phyloP scores from a whole-genome alignment of 2,113 vertebrate genomes.

The Eptatretus burgeri region DNA sequence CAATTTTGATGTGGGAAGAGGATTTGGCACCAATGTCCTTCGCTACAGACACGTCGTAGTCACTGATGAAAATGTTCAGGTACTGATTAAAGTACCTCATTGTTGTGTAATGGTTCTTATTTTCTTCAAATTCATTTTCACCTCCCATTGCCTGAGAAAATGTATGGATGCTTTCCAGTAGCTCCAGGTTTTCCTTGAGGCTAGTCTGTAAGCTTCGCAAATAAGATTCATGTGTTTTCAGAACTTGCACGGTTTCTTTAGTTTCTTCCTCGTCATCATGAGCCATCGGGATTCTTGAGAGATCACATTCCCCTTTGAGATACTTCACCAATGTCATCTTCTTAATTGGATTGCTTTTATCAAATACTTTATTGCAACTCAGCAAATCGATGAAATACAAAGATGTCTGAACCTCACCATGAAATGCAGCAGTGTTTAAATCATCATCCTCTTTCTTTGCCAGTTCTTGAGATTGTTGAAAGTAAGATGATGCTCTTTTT shows the following conservation, averaged over 20 bases:
- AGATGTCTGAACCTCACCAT: conserved; percentile 33
- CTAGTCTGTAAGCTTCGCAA: conserved; percentile 16
- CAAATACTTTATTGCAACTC: conserved; percentile 18
- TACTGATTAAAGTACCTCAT: conserved; percentile 14
- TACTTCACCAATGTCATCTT: conserved; percentile 15
- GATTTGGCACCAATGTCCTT: conserved; percentile 1
- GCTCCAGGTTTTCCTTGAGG: conserved; percentile 18
- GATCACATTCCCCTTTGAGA: conserved; percentile 18
- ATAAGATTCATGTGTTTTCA: conserved; percentile 14
- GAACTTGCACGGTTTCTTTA: conserved; percentile 12
- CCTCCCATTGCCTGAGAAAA: conserved; percentile 15
- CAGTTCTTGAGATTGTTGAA: conserved; percentile 25
- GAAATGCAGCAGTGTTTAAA: conserved; percentile 27
- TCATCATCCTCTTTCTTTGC: conserved; percentile 14
- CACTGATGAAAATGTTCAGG: conserved; percentile 12
- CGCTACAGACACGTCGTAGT: neutral
- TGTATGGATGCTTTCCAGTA: conserved; percentile 18
- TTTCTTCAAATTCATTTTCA: conserved; percentile 17
- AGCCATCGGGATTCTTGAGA: conserved; percentile 10
- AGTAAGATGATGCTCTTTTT: conserved; percentile 20
- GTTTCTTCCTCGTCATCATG: conserved; percentile 7
- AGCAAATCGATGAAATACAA: conserved; percentile 23
- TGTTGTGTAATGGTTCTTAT: conserved; percentile 13
- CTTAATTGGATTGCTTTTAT: conserved; percentile 10
- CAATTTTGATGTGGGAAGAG: neutral